Base-by-base conservation (phyloP, 2,888 invertebrate genomes). In the Acronicta psi region DNA sequence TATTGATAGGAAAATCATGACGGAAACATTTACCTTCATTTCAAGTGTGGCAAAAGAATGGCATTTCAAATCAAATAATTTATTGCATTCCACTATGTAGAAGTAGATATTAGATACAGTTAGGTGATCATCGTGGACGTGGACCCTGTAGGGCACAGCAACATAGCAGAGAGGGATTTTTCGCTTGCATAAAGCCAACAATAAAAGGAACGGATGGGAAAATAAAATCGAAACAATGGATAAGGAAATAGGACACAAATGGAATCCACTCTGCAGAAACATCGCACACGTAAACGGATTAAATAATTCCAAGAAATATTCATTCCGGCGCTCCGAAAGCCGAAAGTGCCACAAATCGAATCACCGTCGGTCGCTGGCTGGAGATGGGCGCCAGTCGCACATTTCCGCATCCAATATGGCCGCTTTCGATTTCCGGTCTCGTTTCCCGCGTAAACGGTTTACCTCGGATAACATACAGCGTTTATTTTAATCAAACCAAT, bases 321-420 rank as follows among this genome's bases (percentile, higher is more conserved):
- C 53, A 60, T 59, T 62, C 52, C 49, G 51, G 38, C 43, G 63
- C 63, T 58, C 52, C 49, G 69, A 68, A 74, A 75, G 60, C 56
- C 49, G 69, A 68, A 74, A 75, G 68, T 69, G 63, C 68, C 60
- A 68, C 74, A 77, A 80, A 80, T 81, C 69, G 68, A 79, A 79
- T 80, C 63, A 75, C 61, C 51, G 64, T 45, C 65, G 23, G 59
- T 52, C 55, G 49, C 58, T 56, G 47, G 42, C 52, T 63, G 52
- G 62, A 58, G 75, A 57, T 69, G 72, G 56, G 74, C 67, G 80
- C 75, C 80, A 76, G 78, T 78, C 78, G 70, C 69, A 79, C 88
- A 92, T 93, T 92, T 94, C 93, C 93, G 91, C 80, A 87, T 90
- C 86, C 89, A 93, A 92, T 90, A 92, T 89, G 92, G 92, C 92